Evolutionary conservation across 2,888 invertebrate genomes (phyloP).

Genomic region (Cryptosula pallasiana): DNA sequence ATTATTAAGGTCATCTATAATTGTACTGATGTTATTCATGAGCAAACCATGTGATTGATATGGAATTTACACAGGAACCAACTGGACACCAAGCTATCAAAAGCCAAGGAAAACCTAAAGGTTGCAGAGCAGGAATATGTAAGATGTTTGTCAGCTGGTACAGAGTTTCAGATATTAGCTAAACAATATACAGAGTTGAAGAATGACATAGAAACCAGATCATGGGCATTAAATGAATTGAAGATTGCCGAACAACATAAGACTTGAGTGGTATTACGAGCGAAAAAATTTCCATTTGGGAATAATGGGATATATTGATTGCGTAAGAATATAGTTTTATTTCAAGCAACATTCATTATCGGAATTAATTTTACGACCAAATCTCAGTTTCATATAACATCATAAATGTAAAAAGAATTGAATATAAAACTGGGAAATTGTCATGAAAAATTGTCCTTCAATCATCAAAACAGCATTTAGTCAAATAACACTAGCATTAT

Average conservation of each 20-base stretch:
- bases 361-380: no score
- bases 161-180: not conserved
- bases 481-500: no score
- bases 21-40: no score
- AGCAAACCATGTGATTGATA: no score
- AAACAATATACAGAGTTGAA: not conserved
- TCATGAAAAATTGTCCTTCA: not conserved
- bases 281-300: no score
- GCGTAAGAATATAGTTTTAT: no score
- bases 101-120: not conserved
- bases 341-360: no score
- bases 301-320: no score
- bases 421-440: not conserved
- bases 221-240: constrained; percentile 11
- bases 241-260: not conserved
- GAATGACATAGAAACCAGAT: not conserved
- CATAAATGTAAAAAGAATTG: no score
- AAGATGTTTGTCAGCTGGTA: not conserved
- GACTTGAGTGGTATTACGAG: not conserved
- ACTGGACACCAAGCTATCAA: not conserved
- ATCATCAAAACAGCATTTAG: no score
- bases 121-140: not conserved
- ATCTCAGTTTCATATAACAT: no score
- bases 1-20: no score
- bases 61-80: not conserved